A percentile compares a stretch with the other conserved stretches of the same genome.
Evolutionary conservation across 2,797 vertebrate species (phyloP).

Genomic region (Poecilia picta): DNA sequence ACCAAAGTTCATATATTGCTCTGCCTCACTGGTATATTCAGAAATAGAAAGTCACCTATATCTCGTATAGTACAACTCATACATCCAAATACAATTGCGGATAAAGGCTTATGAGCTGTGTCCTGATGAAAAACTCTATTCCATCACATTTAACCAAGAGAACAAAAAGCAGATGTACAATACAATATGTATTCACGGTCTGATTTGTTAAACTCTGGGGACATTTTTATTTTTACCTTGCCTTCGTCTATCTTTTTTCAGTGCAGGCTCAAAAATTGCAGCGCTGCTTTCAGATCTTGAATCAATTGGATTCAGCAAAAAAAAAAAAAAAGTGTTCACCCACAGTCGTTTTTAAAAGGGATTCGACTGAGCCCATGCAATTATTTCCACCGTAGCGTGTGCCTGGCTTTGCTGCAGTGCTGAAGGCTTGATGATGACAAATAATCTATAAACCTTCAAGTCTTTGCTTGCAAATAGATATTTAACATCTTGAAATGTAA

Average conservation of each 20-base stretch:
- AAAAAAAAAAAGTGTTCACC: not conserved
- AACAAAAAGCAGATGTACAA: not conserved
- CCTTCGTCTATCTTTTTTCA: not conserved
- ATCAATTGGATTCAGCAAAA: not conserved
- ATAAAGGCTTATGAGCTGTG: not conserved
- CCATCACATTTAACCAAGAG: not conserved
- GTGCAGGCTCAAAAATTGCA: not conserved
- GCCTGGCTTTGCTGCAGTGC: constrained; percentile 4
- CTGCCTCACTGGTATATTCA: not conserved
- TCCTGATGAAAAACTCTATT: not conserved
- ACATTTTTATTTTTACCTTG: not conserved
- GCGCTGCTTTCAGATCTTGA: not conserved
- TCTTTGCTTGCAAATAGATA: not conserved
- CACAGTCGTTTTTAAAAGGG: not conserved
- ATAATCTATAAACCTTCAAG: constrained; percentile 2
- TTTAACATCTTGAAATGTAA: not conserved
- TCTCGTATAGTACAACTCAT: not conserved
- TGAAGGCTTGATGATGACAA: constrained; percentile 7
- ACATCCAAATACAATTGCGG: not conserved
- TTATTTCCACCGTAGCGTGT: not conserved
- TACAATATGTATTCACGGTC: not conserved
- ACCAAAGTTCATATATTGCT: not conserved
- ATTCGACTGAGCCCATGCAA: not conserved
- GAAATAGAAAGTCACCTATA: not conserved
- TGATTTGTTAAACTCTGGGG: not conserved